A percentile compares a stretch with the other conserved stretches of the same genome.
phyloP scores from a whole-genome alignment of 2,113 vertebrate species.

The Campylomormyrus tamandua region DNA sequence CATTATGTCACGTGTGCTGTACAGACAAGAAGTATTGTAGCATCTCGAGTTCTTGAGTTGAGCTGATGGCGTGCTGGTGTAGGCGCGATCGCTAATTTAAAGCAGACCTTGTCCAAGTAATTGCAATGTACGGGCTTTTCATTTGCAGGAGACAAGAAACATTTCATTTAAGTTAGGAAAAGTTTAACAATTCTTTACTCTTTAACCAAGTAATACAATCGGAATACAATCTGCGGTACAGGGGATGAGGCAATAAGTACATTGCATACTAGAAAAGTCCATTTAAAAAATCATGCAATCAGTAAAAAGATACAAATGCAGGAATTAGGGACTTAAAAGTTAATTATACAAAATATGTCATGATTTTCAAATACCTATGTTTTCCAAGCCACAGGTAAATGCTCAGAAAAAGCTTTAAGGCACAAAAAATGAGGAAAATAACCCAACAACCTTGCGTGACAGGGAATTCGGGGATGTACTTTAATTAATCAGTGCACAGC shows the following conservation, averaged over 20 bases:
- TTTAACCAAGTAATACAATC: slow-evolving; percentile 30
- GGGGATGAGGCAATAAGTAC: neutral
- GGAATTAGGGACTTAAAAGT: slow-evolving; percentile 6
- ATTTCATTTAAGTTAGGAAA: slow-evolving; percentile 17
- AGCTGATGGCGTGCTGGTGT: neutral
- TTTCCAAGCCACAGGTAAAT: neutral
- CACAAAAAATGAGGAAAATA: neutral
- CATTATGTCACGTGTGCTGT: neutral
- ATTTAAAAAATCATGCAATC: slow-evolving; percentile 21
- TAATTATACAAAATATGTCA: slow-evolving; percentile 3
- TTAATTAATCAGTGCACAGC: neutral
- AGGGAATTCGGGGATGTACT: neutral
- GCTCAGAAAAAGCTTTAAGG: neutral
- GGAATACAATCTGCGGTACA: slow-evolving; percentile 30
- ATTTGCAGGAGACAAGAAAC: neutral
- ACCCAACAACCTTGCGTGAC: neutral
- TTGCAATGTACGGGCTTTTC: neutral
- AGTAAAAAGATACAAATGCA: slow-evolving; percentile 17
- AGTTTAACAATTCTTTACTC: slow-evolving; percentile 36
- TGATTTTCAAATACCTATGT: slow-evolving; percentile 1
- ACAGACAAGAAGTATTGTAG: neutral
- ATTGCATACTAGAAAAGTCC: slow-evolving; percentile 24
- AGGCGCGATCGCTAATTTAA: neutral
- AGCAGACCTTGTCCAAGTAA: neutral
- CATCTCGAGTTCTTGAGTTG: neutral